Evolutionary conservation across 2,888 invertebrate species (phyloP), one percentile per base, ranked within the genome.

Genomic region (Epirrhoe alternata): DNA sequence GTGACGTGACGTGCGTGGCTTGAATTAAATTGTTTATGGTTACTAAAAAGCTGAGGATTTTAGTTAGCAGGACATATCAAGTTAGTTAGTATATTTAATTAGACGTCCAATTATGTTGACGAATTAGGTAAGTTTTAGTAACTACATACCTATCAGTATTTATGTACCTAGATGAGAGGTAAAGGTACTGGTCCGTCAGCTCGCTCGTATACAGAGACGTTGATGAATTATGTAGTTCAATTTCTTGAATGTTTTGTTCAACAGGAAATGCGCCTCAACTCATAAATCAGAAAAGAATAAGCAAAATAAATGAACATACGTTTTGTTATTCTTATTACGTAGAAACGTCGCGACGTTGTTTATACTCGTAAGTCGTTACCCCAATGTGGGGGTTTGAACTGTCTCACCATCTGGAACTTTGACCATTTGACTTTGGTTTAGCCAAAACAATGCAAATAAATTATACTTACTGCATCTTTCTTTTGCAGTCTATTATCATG

Each of bases 231-330:
- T 31, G 42, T n/a, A n/a, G n/a, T 52, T 53, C 33, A 54, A 24
- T 53, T 33, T 55, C 55, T 59, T 59, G 52, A 57, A 66, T 57
- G 52, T 61, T 62, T 64, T 66, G 54, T 64, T 68, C 59, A 70
- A 61, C 69, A 69, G 70, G 64, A 73, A 68, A 66, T 62, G 61
- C 72, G 61, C 61, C 69, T 69, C 69, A 49, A 54, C 52, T 67
- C 64, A 69, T 72, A 73, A 75, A 72, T 71, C 71, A 64, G 66
- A 66, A 47, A 64, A 64, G 45, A 65, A 65, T 66, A 68, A 74
- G 66, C 66, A 70, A 72, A 24, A 68, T 60, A 68, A 58, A 67
- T 59, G 51, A 53, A 64, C 55, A 56, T 33, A 33, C 17, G 58
- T 58, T 61, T 56, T 67, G 52, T 68, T 68, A 24, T 51, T 62